Base-by-base conservation (phyloP, 2,888 invertebrate genomes). In the Seira ritae region DNA sequence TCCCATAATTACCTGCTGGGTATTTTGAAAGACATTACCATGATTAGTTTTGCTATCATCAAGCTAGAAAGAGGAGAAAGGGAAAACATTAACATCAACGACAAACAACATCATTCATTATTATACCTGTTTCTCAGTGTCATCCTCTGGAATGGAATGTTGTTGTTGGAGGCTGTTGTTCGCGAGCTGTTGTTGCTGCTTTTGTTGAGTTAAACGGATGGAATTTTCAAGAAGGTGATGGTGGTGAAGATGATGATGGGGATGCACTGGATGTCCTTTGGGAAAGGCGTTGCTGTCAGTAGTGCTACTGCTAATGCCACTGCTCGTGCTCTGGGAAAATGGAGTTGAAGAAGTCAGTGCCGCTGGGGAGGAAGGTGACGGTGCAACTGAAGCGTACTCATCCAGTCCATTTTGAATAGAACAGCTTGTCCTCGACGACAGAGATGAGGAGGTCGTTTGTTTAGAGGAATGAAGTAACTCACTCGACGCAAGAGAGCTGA, bases 401-500 rank as follows among this genome's bases (percentile, higher is more conserved):
- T 87, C 87, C 60, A 87, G 79, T 3, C 85, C 87, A 84, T 88
- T 87, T 60, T 86, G 85, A 55, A 87, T 83, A 1, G 87, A 85
- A 24, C 84, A 85, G 68, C 85, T 88, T 69, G 72, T 79, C 0
- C 79, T 55, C 12, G 62, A 70, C 23, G 70, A 72, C 10, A 72
- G 37, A 0, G 62, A 31, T 2, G 55, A 55, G 15, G 55, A 55
- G 15, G 55, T 55, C 55, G 60, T 55, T 31, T 31, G 72, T 62
- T 75, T 75, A 23, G 74, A 79, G 42, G 74, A 75, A 65, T 78
- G 66, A 42, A 86, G 80, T 31, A 86, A 85, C 22, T 89, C 88
- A 80, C 85, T 87, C 4, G 87, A 87, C 62, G 87, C 87, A 19
- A 89, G 85, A 55, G 87, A 87, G 68, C 87, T 87, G 82, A 89